Percentiles rank a stretch among this genome's conserved stretches.
Conservation (phyloP, 2,113 vertebrate genomes). For the Planiliza haematocheilus region DNA sequence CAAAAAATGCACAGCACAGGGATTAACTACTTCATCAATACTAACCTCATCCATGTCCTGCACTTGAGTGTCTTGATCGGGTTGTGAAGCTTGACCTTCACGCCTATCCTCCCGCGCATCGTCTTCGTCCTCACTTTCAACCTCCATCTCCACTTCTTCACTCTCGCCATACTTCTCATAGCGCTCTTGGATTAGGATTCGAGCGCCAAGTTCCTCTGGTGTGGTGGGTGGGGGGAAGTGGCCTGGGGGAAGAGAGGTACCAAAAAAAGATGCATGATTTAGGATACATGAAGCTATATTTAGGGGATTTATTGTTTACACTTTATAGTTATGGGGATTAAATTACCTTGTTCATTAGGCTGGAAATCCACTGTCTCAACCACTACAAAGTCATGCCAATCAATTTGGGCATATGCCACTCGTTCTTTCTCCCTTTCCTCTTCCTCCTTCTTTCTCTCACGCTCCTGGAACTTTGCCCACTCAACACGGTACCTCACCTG, state of each 20-base stretch:
- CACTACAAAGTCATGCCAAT: slow-evolving; percentile 99
- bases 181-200: slow-evolving; percentile 97
- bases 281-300: not conserved
- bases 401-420: slow-evolving; percentile 97
- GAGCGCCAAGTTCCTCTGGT: slow-evolving; percentile 95
- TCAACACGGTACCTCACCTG: slow-evolving; percentile 97
- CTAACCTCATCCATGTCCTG: slow-evolving; percentile 99
- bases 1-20: not conserved
- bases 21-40: not conserved
- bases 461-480: slow-evolving; percentile 98
- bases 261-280: not conserved
- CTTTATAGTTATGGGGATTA: not conserved
- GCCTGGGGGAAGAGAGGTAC: slow-evolving; percentile 76
- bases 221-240: slow-evolving; percentile 98
- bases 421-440: slow-evolving; percentile 97
- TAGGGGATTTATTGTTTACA: not conserved
- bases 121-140: slow-evolving; percentile 97
- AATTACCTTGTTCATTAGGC: slow-evolving; percentile 94
- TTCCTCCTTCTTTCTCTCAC: slow-evolving; percentile 97
- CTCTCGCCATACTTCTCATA: slow-evolving; percentile 99
- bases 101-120: slow-evolving; percentile 86
- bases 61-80: slow-evolving; percentile 97
- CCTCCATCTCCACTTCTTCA: slow-evolving; percentile 99
- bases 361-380: slow-evolving; percentile 99
- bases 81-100: slow-evolving; percentile 86